Percentiles rank a stretch among this genome's conserved stretches.
phyloP scores from a whole-genome alignment of 2,113 vertebrate species.

The Pedionomus torquatus region DNA sequence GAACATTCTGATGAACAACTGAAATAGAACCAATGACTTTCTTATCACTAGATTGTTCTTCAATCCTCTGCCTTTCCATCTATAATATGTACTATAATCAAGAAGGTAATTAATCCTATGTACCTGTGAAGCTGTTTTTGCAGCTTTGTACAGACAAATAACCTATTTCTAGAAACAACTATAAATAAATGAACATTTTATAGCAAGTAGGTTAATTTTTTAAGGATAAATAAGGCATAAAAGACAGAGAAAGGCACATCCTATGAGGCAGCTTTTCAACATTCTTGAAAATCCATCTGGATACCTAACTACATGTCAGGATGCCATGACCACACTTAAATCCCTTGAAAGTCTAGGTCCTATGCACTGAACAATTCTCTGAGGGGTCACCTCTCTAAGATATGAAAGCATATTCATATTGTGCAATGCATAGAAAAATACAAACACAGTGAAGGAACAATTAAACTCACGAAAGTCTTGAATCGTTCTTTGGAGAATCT shows the following conservation, averaged over 20 bases:
- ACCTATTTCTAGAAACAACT: background rate
- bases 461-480: background rate
- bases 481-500: background rate
- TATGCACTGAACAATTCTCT: background rate
- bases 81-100: conserved; percentile 36
- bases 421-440: background rate
- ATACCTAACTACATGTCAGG: background rate
- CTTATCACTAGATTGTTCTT: background rate
- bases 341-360: background rate
- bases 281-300: background rate
- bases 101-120: conserved; percentile 14
- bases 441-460: background rate
- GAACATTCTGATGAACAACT: background rate
- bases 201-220: background rate
- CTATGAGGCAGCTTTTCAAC: background rate
- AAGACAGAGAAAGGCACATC: background rate
- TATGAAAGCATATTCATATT: background rate
- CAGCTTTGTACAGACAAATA: conserved; percentile 1
- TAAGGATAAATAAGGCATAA: background rate
- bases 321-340: background rate
- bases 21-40: background rate
- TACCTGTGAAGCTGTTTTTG: background rate
- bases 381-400: background rate
- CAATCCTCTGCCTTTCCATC: background rate
- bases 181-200: background rate